Evolutionary conservation across 2,888 invertebrate species (phyloP), one percentile per base, ranked within the genome.

Genomic region (Drosophila engyochracea): DNA sequence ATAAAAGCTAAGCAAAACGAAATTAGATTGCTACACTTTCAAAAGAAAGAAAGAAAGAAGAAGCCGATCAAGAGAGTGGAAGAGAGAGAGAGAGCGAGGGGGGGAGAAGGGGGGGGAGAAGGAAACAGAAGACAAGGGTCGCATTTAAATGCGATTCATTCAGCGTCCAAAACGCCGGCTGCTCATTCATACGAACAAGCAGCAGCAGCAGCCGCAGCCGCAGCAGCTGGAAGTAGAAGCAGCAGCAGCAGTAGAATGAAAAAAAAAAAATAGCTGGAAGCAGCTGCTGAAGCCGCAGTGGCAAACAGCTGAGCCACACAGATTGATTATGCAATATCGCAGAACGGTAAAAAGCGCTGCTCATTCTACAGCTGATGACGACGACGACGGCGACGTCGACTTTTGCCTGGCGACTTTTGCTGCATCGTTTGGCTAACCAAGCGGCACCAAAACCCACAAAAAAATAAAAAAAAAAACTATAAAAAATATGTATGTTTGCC

Each of bases 11-110:
- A 52, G 49, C 60, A 70, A 28, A 76, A 74, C 81, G 77, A 79
- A 85, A 77, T 83, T 76, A 73, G 80, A 83, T 85, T 89, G 87
- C 85, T 82, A 87, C 89, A 87, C 89, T 87, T 89, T 85, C 87
- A 70, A 78, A 73, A 55, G 47, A 62, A 59, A 53, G 52, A 37
- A 49, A 58, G 41, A 47, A 57, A 55, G 35, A 19, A 47, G 41
- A 68, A 25, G 53, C 25, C 25, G 47, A 47, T 47, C 47, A n/a
- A 28, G 7, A n/a, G 28, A 35, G 47, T 6, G 30, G 25, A 58
- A 14, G n/a, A 35, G 12, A 0, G 30, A n/a, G 7, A 19, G 33
- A 7, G 31, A 25, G 35, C 30, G 55, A 9, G n/a, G 25, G 25
- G 25, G 0, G 28, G 3, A n/a, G n/a, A n/a, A 28, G 31, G 39